These are phyloP conservation scores for Acestrorhynchus altus DNA, from an alignment of 2,797 vertebrate species.

Conservation along the genomic window DNA sequence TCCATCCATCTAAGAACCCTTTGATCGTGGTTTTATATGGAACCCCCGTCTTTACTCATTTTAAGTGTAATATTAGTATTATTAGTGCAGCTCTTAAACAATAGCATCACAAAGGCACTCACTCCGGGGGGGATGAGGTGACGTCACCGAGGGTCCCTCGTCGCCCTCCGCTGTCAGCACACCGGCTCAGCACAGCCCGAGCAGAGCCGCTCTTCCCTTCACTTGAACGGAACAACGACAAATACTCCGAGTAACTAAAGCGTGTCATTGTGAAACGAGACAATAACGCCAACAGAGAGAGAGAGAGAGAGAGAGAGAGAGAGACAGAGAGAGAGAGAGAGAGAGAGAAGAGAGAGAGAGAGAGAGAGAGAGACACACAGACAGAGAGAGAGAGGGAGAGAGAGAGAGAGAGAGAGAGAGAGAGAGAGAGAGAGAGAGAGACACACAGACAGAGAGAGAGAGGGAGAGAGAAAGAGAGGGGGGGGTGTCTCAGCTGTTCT, in stretches of 20 bases:
- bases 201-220: constrained; percentile 61
- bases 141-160: constrained; percentile 71
- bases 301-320: constrained; percentile 54
- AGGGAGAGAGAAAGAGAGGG: constrained; percentile 9
- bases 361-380: constrained; percentile 18
- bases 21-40: too few species aligned
- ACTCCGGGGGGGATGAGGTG: constrained; percentile 68
- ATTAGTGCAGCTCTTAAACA: background rate
- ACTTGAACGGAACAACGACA: constrained; percentile 88
- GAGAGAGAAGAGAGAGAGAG: background rate
- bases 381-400: background rate
- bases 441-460: constrained; percentile 21
- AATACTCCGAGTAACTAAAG: constrained; percentile 92
- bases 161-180: constrained; percentile 53
- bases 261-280: constrained; percentile 80
- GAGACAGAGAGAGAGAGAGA: background rate
- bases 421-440: background rate
- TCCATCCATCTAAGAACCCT: too few species aligned
- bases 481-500: constrained; percentile 84
- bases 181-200: background rate
- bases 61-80: background rate
- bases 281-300: background rate
- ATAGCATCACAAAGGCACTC: constrained; percentile 70
- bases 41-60: too few species aligned
- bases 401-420: too few species aligned